Evolutionary conservation across 1,140 invertebrate genomes (phyloP).

Genomic region (Solenopsis invicta): DNA sequence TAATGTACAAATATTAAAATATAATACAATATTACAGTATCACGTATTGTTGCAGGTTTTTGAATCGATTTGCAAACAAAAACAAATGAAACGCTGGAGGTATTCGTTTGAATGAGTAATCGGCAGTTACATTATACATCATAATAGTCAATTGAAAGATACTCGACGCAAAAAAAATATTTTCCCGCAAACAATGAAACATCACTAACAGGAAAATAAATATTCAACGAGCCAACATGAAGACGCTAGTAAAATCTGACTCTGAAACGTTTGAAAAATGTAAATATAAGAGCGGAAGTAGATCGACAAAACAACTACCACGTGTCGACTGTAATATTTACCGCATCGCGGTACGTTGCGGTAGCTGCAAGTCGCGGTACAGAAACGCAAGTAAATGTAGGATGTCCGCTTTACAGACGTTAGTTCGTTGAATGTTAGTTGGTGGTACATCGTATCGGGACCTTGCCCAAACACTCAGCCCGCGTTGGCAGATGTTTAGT

Average conservation of each 20-base stretch:
- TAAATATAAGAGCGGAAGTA: constrained; percentile 25
- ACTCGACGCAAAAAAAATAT: constrained; percentile 27
- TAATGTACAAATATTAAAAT: constrained; percentile 24
- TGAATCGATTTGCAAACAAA: constrained; percentile 6
- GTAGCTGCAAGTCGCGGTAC: constrained; percentile 5
- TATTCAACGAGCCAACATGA: neutral
- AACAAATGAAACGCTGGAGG: neutral
- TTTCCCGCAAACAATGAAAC: constrained; percentile 33
- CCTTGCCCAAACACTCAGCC: constrained; percentile 68
- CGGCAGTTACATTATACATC: neutral
- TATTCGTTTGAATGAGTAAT: constrained; percentile 26
- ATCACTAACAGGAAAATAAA: neutral
- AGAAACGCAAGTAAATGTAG: constrained; percentile 48
- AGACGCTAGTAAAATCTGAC: constrained; percentile 40
- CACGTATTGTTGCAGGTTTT: constrained; percentile 5
- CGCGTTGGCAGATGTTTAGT: constrained; percentile 69
- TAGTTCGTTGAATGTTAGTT: constrained; percentile 61
- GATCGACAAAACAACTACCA: constrained; percentile 23
- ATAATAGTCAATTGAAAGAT: constrained; percentile 37
- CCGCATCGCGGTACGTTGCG: neutral
- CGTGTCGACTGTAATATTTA: constrained; percentile 61
- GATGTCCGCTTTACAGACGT: constrained; percentile 38
- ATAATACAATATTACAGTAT: constrained; percentile 16
- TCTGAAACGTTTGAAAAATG: constrained; percentile 24
- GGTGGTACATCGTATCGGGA: constrained; percentile 68